Conservation (phyloP, 2,797 vertebrate species). For the Karalla daura region DNA sequence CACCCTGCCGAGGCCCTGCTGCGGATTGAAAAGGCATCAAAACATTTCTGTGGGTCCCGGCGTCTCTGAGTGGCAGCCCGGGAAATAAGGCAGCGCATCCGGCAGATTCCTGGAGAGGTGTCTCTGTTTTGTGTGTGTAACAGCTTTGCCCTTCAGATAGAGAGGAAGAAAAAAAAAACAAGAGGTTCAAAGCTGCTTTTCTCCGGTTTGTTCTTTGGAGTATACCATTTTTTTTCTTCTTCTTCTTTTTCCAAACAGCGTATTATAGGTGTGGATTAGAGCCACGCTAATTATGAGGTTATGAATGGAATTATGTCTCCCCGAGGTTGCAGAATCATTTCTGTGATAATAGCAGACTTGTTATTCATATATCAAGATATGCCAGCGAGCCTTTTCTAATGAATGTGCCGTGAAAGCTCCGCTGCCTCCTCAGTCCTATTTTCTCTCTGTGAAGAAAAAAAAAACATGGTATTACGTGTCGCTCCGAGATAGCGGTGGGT, state of each 20-base stretch:
- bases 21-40: slow-evolving; percentile 51
- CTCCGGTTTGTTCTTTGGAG: slow-evolving; percentile 23
- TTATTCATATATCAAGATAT: slow-evolving; percentile 67
- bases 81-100: slow-evolving; percentile 27
- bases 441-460: slow-evolving; percentile 23
- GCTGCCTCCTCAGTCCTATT: slow-evolving; percentile 39
- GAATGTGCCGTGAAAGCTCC: slow-evolving; percentile 26
- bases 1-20: slow-evolving; percentile 29
- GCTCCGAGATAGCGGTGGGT: slow-evolving; percentile 15
- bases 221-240: too few species aligned
- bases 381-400: slow-evolving; percentile 48
- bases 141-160: slow-evolving; percentile 11
- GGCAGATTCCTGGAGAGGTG: slow-evolving; percentile 15
- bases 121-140: slow-evolving; percentile 6
- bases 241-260: slow-evolving; percentile 40
- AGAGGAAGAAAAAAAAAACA: slow-evolving; percentile 1
- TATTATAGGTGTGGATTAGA: slow-evolving; percentile 63
- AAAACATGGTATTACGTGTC: slow-evolving; percentile 43
- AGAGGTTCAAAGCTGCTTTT: slow-evolving; percentile 7
- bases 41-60: slow-evolving; percentile 31
- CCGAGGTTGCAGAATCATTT: slow-evolving; percentile 49
- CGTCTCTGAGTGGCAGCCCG: slow-evolving; percentile 40
- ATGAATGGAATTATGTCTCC: slow-evolving; percentile 55
- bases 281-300: slow-evolving; percentile 53
- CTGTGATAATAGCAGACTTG: slow-evolving; percentile 53